phyloP scores from a whole-genome alignment of 2,888 invertebrate species.

The Brachylomia viminalis region DNA sequence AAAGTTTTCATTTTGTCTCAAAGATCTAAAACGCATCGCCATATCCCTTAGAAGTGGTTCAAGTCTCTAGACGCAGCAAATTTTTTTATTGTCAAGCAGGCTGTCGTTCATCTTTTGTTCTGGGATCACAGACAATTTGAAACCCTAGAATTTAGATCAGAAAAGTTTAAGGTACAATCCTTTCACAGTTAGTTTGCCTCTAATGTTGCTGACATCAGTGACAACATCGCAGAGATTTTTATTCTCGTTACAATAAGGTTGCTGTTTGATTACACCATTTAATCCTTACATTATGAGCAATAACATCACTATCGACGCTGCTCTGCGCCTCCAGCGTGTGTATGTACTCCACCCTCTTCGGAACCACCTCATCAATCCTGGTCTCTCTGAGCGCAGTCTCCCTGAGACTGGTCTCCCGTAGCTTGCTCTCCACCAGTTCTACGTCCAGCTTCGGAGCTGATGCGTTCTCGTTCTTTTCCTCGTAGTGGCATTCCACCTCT shows the following conservation, averaged over 20 bases:
- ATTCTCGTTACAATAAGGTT: background rate
- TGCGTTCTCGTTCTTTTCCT: slow-evolving; percentile 88
- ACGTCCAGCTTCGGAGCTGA: slow-evolving; percentile 79
- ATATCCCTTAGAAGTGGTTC: background rate
- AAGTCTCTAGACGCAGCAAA: background rate
- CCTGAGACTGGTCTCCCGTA: slow-evolving; percentile 75
- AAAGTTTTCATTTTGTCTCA: background rate
- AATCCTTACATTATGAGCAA: slow-evolving; percentile 92
- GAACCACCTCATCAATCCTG: slow-evolving; percentile 91
- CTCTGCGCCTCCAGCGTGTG: slow-evolving; percentile 88
- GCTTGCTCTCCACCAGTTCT: slow-evolving; percentile 80
- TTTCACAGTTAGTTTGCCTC: background rate
- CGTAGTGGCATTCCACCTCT: slow-evolving; percentile 88
- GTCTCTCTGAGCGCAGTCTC: slow-evolving; percentile 89
- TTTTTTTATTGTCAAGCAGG: too few relatives aligned
- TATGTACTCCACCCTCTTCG: slow-evolving; percentile 86
- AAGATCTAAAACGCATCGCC: background rate
- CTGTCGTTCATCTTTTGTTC: background rate
- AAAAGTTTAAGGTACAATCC: background rate
- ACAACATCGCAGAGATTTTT: background rate
- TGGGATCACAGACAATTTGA: background rate
- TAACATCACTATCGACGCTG: slow-evolving; percentile 91
- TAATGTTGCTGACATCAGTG: background rate
- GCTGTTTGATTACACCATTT: background rate
- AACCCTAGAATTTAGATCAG: background rate